Evolutionary conservation across 1,140 invertebrate genomes (phyloP), one percentile per base, ranked within the genome.

Genomic region (Conus betulinus): DNA sequence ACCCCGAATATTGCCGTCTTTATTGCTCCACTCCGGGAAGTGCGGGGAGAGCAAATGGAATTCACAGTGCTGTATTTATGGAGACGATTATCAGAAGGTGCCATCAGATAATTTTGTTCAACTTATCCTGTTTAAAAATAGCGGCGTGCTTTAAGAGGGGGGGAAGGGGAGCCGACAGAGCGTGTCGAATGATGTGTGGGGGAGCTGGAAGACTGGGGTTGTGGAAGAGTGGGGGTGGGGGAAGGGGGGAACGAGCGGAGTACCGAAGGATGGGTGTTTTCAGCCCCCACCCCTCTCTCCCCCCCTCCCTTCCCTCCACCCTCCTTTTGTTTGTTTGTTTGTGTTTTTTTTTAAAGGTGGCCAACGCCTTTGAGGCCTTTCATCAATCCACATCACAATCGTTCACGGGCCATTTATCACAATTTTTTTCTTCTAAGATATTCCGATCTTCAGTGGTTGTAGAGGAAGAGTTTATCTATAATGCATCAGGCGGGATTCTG

Each of bases 91-190:
- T 84, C 82, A 27, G 82, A 6, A n/a, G n/a, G 53, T 60, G 8
- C 51, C 82, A 84, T 84, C 82, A 20, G 23, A 39, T 84, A 84
- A 84, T 84, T n/a, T n/a, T 63, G 13, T 39, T 63, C 53, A 25
- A 60, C 82, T 84, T 84, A 60, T 63, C 82, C 57, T 25, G 57
- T 63, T 39, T 11, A 63, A 84, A 67, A 84, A 67, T 67, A 84
- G 82, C 67, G 60, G 67, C 67, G 53, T 5, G 82, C 82, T 84
- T 84, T 3, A 71, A 23, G 20, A 71, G 67, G 23, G 8, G 4
- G 20, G 67, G 67, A 17, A 71, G 67, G 67, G 6, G 23, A 71
- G 20, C 13, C 67, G 67, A 71, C 67, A 13, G 67, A 71, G 52
- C 82, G 57, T 84, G 82, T 23, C 60, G 17, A 39, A 63, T 60